Conservation (phyloP, 2,113 vertebrate species). For the Drymodes brunneopygia region DNA sequence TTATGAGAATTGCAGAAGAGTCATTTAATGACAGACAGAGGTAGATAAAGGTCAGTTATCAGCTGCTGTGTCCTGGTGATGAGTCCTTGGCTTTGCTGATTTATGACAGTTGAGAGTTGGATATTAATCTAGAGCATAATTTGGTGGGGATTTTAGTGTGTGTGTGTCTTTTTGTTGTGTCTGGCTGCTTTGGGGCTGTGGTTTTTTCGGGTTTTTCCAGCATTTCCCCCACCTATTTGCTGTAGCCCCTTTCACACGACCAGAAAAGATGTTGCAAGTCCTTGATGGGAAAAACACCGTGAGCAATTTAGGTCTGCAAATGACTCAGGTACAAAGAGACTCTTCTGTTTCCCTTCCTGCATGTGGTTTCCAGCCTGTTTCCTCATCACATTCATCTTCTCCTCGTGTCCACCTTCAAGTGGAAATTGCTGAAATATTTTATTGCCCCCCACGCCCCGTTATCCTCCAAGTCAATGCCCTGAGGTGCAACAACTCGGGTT, state of each 20-base stretch:
- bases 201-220: neutral
- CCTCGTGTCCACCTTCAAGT: neutral
- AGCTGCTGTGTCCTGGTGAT: neutral
- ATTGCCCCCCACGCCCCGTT: rapidly evolving
- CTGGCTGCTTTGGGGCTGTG: neutral
- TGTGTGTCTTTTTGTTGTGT: neutral
- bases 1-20: neutral
- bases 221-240: neutral
- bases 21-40: neutral
- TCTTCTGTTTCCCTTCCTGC: neutral
- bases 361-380: neutral
- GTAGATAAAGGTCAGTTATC: neutral
- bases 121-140: neutral
- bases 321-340: neutral
- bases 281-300: neutral
- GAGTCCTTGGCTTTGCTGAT: neutral
- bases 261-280: neutral
- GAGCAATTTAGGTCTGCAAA: neutral
- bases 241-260: neutral
- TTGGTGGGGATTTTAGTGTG: neutral
- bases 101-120: neutral
- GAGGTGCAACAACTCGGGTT: neutral
- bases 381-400: neutral
- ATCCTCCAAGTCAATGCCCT: neutral
- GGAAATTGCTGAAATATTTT: neutral